Conservation (phyloP, 2,113 vertebrate species). For the Sapayoa aenigma region DNA sequence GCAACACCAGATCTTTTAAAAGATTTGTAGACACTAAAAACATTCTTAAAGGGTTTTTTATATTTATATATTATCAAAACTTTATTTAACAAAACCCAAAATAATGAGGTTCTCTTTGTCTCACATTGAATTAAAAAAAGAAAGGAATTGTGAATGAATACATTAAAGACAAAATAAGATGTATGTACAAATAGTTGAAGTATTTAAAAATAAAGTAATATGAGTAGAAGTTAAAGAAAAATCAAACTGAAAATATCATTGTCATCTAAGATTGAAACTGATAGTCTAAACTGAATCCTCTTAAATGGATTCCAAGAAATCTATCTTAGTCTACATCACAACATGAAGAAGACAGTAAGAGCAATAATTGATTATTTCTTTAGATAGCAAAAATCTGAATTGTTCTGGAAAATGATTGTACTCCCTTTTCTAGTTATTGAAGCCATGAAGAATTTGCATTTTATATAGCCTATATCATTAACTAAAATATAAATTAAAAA, state of each 20-base stretch:
- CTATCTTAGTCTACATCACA: rapidly evolving
- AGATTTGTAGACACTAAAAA: not conserved
- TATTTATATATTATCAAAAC: not conserved
- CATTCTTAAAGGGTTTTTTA: not conserved
- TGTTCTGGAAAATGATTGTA: not conserved
- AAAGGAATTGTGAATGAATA: not conserved
- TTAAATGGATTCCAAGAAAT: not conserved
- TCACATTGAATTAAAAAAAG: not conserved
- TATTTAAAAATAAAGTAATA: not conserved
- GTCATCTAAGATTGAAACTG: not conserved
- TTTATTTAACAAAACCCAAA: rapidly evolving
- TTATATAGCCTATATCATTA: not conserved
- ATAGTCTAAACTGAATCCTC: not conserved
- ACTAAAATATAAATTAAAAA: not conserved
- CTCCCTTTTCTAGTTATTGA: not conserved
- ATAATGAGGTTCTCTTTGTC: not conserved
- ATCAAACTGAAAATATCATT: not conserved
- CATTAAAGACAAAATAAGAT: not conserved
- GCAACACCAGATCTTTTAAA: not conserved
- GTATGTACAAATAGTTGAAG: not conserved
- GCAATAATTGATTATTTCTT: not conserved
- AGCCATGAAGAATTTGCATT: not conserved
- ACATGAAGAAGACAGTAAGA: not conserved
- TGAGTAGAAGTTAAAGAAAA: not conserved
- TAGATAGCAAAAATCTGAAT: not conserved